phyloP scores from a whole-genome alignment of 2,888 invertebrate species.

The Alentia gelatinosa region DNA sequence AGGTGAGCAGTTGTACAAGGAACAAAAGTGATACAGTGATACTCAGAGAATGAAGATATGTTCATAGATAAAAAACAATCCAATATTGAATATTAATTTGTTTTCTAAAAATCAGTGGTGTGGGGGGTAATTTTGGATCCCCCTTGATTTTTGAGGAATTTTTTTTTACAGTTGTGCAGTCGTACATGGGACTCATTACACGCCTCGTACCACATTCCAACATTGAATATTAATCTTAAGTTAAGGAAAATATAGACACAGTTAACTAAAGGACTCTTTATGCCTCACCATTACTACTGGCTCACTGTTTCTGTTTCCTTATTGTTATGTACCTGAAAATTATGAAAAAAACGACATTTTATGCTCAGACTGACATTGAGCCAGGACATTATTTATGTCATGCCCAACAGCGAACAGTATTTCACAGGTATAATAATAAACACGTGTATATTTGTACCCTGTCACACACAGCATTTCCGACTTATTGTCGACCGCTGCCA shows the following conservation, averaged over 20 bases:
- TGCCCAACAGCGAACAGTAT: not conserved
- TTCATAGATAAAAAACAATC: not conserved
- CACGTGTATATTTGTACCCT: not conserved
- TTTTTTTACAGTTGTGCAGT: not conserved
- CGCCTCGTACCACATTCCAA: too few relatives aligned
- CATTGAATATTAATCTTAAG: too few relatives aligned
- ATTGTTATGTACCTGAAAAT: too few relatives aligned
- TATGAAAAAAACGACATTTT: not conserved
- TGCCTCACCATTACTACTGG: too few relatives aligned
- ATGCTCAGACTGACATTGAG: not conserved
- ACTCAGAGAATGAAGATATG: not conserved
- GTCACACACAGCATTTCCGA: constrained; percentile 86
- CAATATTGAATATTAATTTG: not conserved
- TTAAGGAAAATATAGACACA: too few relatives aligned
- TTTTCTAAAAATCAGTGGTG: not conserved
- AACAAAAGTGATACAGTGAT: not conserved
- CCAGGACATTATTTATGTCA: not conserved
- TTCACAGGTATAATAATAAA: not conserved
- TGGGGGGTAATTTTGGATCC: not conserved
- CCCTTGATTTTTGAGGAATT: not conserved
- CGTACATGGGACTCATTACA: too few relatives aligned
- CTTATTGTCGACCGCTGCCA: constrained; percentile 96
- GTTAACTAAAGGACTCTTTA: too few relatives aligned
- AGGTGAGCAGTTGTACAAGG: constrained; percentile 66
- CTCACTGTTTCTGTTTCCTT: too few relatives aligned